phyloP scores from a whole-genome alignment of 2,888 invertebrate genomes.

The Parelbella ahira region DNA sequence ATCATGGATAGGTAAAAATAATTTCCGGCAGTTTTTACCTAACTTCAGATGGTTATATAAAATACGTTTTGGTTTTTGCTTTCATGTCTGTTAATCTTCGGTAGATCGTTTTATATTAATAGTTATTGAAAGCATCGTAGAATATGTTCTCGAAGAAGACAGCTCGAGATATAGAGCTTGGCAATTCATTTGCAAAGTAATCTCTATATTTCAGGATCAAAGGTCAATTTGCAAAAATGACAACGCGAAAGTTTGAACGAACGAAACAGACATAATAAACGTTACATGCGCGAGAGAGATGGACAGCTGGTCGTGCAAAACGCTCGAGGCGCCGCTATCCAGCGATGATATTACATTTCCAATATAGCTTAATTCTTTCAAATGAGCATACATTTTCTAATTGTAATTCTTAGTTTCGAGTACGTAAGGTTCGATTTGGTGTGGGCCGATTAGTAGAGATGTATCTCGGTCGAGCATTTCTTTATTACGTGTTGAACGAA shows the following conservation, averaged over 20 bases:
- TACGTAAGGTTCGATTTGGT: constrained; percentile 36
- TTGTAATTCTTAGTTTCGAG: constrained; percentile 37
- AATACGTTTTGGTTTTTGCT: no score
- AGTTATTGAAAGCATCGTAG: not conserved
- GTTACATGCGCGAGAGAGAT: constrained; percentile 39
- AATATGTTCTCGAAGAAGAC: constrained; percentile 40
- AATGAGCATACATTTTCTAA: constrained; percentile 35
- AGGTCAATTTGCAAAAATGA: constrained; percentile 74
- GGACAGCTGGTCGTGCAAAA: constrained; percentile 42
- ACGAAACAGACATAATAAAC: constrained; percentile 30
- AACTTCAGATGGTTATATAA: no score
- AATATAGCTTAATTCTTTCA: constrained; percentile 44
- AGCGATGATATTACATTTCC: constrained; percentile 57
- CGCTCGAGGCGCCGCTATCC: constrained; percentile 58
- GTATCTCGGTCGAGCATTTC: constrained; percentile 36
- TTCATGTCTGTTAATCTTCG: no score
- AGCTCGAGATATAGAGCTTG: constrained; percentile 39
- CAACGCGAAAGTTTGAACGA: constrained; percentile 51
- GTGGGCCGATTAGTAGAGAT: constrained; percentile 1
- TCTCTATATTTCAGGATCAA: constrained; percentile 62
- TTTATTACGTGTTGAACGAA: constrained; percentile 67
- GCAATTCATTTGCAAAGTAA: constrained; percentile 59
- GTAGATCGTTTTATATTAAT: no score
- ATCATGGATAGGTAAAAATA: no score
- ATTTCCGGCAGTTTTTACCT: no score